phyloP scores from a whole-genome alignment of 2,113 vertebrate genomes.

The Epinephelus fuscoguttatus region DNA sequence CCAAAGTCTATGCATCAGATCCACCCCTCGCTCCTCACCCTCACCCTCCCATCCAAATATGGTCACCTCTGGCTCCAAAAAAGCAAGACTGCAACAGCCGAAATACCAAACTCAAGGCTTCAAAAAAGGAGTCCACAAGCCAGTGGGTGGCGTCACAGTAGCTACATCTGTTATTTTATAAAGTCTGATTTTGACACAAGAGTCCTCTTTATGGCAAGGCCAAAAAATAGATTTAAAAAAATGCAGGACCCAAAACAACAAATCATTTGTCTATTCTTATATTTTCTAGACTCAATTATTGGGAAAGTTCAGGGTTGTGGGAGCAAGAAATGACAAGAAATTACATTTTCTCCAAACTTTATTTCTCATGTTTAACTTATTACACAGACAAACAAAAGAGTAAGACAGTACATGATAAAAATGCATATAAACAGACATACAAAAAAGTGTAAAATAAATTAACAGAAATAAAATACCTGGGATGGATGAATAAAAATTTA shows the following conservation, averaged over 20 bases:
- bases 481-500: not conserved
- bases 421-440: conserved; percentile 15
- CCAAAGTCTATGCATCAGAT: no score
- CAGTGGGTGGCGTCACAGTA: no score
- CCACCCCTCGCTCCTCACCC: no score
- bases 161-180: no score
- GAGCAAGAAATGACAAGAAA: not conserved
- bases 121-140: no score
- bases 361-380: conserved; percentile 49
- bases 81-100: no score
- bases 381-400: conserved; percentile 49
- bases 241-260: not conserved
- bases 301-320: not conserved
- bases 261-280: no score
- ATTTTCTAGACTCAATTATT: not conserved
- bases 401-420: conserved; percentile 20
- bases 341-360: conserved; percentile 61
- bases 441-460: not conserved
- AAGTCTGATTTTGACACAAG: not conserved
- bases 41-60: no score
- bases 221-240: not conserved
- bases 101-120: no score
- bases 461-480: not conserved
- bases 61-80: no score
- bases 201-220: not conserved